phyloP scores from a whole-genome alignment of 2,888 invertebrate species.

The Pheosia tremula region DNA sequence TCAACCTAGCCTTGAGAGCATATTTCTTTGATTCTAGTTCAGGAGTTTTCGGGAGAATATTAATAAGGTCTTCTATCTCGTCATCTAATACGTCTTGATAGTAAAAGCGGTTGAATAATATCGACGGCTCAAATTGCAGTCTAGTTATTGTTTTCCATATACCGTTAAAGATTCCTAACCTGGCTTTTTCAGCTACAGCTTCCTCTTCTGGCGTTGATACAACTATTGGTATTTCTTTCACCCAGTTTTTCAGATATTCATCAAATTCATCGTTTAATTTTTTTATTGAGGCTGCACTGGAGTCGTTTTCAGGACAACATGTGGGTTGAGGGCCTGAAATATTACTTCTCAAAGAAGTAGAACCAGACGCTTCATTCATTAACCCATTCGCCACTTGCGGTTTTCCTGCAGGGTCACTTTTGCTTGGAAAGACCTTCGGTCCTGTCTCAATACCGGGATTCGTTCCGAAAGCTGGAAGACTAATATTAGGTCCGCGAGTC shows the following conservation, averaged over 20 bases:
- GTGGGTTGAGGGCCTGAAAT: background rate
- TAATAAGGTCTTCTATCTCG: conserved; percentile 62
- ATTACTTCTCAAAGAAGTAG: background rate
- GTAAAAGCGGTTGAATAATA: conserved; percentile 50
- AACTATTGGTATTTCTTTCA: conserved; percentile 53
- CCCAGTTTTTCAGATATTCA: conserved; percentile 55
- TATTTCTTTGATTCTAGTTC: conserved; percentile 49
- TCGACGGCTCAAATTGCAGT: conserved; percentile 53
- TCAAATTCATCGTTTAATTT: conserved; percentile 51
- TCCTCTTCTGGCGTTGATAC: conserved; percentile 35
- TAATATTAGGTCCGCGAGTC: background rate
- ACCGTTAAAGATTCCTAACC: conserved; percentile 56
- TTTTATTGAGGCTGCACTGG: conserved; percentile 21
- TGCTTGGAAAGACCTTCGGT: background rate
- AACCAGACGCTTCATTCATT: background rate
- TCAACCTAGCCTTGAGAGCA: conserved; percentile 52
- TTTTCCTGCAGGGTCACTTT: background rate
- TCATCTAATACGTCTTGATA: conserved; percentile 64
- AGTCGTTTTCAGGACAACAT: conserved; percentile 7
- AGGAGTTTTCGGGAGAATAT: conserved; percentile 51
- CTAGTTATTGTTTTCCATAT: conserved; percentile 60
- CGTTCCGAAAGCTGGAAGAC: background rate
- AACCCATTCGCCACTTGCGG: background rate
- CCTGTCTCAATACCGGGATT: background rate
- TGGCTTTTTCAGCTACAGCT: conserved; percentile 43